Evolutionary conservation across 2,113 vertebrate species (phyloP).

Genomic region (Brachyistius frenatus): DNA sequence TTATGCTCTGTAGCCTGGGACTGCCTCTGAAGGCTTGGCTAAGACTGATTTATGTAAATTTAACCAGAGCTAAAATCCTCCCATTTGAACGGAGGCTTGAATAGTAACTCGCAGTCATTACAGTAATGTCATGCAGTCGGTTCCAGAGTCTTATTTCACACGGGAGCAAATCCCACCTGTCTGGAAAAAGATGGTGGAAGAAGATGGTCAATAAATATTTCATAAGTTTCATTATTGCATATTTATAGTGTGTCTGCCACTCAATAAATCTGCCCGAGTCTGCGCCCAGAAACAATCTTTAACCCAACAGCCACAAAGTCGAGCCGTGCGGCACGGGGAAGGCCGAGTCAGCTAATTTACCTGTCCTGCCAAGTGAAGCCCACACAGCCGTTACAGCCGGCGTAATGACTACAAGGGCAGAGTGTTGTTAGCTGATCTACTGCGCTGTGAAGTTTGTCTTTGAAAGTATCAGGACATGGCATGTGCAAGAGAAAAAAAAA

Average conservation of each 20-base stretch:
- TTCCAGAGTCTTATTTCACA: slow-evolving; percentile 46
- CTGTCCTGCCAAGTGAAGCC: slow-evolving; percentile 27
- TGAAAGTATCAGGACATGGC: slow-evolving; percentile 3
- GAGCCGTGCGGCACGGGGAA: background rate
- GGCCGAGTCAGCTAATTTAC: slow-evolving; percentile 41
- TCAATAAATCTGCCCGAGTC: slow-evolving; percentile 58
- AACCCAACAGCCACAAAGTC: slow-evolving; percentile 35
- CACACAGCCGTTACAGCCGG: background rate
- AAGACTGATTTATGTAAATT: slow-evolving; percentile 65
- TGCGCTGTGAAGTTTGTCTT: slow-evolving; percentile 23
- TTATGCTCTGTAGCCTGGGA: slow-evolving; percentile 23
- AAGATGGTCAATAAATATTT: slow-evolving; percentile 72
- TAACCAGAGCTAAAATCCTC: slow-evolving; percentile 36
- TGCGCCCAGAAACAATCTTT: slow-evolving; percentile 48
- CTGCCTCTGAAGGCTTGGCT: slow-evolving; percentile 39
- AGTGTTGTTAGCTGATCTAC: slow-evolving; percentile 24
- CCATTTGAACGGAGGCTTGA: slow-evolving; percentile 44
- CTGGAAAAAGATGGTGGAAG: slow-evolving; percentile 54
- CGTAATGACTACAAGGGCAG: slow-evolving; percentile 14
- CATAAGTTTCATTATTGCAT: slow-evolving; percentile 71
- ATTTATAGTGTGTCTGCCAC: slow-evolving; percentile 67
- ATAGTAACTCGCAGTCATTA: slow-evolving; percentile 50
- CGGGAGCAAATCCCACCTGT: slow-evolving; percentile 60
- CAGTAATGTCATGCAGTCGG: slow-evolving; percentile 42
- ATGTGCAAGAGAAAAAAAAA: background rate